Percentiles rank a stretch among this genome's conserved stretches.
These are phyloP conservation scores for Silurus glanis DNA, from an alignment of 2,113 vertebrate species.

Conservation along the genomic window DNA sequence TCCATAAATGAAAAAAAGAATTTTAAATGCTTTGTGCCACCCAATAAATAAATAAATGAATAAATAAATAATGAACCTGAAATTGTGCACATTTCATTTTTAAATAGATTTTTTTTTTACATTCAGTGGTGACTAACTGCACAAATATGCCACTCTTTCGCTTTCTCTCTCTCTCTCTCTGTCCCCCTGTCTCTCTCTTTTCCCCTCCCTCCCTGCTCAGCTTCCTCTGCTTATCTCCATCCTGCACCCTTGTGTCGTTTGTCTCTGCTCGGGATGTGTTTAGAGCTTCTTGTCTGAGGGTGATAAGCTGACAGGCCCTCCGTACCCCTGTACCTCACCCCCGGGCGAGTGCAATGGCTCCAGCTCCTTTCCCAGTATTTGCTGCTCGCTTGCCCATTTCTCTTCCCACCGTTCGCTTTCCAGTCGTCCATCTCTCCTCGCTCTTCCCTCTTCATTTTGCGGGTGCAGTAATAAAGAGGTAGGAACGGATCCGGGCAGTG, in stretches of 20 bases:
- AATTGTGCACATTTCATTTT: neutral
- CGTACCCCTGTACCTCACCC: slow-evolving; percentile 38
- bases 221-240: slow-evolving; percentile 72
- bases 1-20: neutral
- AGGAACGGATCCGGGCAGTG: slow-evolving; percentile 54
- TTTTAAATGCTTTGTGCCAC: neutral
- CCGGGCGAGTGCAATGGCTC: slow-evolving; percentile 18
- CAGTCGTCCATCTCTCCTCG: slow-evolving; percentile 12
- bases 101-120: neutral
- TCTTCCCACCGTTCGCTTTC: neutral
- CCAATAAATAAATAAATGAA: neutral
- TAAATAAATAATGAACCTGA: too few species aligned
- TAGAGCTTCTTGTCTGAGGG: slow-evolving; percentile 75
- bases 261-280: slow-evolving; percentile 69
- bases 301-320: slow-evolving; percentile 74
- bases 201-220: slow-evolving; percentile 63
- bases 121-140: neutral
- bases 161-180: slow-evolving; percentile 64
- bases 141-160: slow-evolving; percentile 64
- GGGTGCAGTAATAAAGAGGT: slow-evolving; percentile 53
- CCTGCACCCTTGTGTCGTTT: slow-evolving; percentile 72
- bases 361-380: slow-evolving; percentile 37
- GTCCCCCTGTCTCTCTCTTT: slow-evolving; percentile 51
- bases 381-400: slow-evolving; percentile 16
- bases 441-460: slow-evolving; percentile 35